Percentiles rank a stretch among this genome's conserved stretches.
These are phyloP conservation scores for Manduca sexta DNA, from an alignment of 1,140 invertebrate species.

Conservation along the genomic window DNA sequence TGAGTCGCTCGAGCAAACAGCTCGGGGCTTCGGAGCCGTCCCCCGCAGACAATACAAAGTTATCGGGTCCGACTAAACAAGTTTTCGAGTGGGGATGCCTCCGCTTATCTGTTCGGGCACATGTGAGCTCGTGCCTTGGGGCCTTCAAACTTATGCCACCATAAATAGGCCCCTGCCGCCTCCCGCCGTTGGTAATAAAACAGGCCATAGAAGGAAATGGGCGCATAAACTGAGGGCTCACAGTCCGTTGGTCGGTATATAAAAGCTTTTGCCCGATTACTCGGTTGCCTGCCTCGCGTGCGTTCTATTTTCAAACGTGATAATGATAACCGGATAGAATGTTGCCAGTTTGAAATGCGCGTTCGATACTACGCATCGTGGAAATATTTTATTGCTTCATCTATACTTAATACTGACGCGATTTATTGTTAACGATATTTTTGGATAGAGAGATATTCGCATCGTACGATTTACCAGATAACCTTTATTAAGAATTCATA, in stretches of 20 bases:
- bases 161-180: slow-evolving; percentile 34
- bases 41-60: slow-evolving; percentile 53
- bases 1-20: neutral
- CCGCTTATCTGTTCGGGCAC: slow-evolving; percentile 61
- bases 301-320: slow-evolving; percentile 65
- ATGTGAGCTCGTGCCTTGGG: slow-evolving; percentile 54
- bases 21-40: slow-evolving; percentile 16
- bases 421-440: too few species aligned
- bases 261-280: slow-evolving; percentile 63
- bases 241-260: slow-evolving; percentile 35
- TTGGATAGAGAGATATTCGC: too few species aligned
- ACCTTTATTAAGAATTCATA: too few species aligned
- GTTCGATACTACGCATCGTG: neutral
- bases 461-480: too few species aligned
- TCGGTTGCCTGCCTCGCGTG: slow-evolving; percentile 49
- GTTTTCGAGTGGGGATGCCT: slow-evolving; percentile 59
- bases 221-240: slow-evolving; percentile 40
- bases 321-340: slow-evolving; percentile 51
- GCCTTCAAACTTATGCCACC: slow-evolving; percentile 45
- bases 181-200: slow-evolving; percentile 42
- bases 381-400: neutral
- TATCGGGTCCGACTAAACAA: slow-evolving; percentile 57
- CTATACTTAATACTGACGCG: too few species aligned
- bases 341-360: slow-evolving; percentile 1
- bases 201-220: slow-evolving; percentile 45